Conservation (phyloP, 2,888 invertebrate species). For the Pseudococcus longispinus region DNA sequence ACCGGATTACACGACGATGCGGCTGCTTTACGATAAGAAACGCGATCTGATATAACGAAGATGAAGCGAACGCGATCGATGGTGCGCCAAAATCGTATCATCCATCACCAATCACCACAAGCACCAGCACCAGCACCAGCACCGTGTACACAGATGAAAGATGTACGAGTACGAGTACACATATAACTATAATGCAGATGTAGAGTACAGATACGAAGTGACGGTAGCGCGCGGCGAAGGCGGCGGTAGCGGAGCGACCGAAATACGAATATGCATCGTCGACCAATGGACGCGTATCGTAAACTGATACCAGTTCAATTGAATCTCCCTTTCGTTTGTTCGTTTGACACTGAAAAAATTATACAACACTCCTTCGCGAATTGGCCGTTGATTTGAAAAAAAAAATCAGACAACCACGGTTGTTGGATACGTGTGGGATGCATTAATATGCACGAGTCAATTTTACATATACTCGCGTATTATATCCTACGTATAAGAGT, state of each 20-base stretch:
- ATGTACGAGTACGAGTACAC: neutral
- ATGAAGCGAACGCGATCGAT: neutral
- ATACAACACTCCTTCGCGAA: slow-evolving; percentile 27
- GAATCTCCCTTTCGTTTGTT: slow-evolving; percentile 2
- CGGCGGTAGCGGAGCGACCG: neutral
- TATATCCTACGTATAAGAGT: neutral
- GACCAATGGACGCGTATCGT: neutral
- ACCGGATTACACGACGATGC: neutral
- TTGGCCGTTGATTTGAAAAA: slow-evolving; percentile 4
- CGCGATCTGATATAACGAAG: neutral
- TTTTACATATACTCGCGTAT: neutral
- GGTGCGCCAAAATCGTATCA: neutral
- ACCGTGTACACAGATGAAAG: neutral
- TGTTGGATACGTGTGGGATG: slow-evolving; percentile 19
- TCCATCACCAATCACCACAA: neutral
- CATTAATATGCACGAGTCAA: neutral
- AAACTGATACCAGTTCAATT: slow-evolving; percentile 29
- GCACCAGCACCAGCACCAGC: neutral
- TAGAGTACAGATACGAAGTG: neutral
- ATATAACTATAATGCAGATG: no score
- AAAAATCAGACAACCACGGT: slow-evolving; percentile 4
- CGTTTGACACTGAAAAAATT: slow-evolving; percentile 24
- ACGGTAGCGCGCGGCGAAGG: neutral
- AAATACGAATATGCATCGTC: neutral
- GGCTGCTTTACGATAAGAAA: no score